Evolutionary conservation across 2,888 invertebrate species (phyloP).

Genomic region (Sinodicranocentrus sp.): DNA sequence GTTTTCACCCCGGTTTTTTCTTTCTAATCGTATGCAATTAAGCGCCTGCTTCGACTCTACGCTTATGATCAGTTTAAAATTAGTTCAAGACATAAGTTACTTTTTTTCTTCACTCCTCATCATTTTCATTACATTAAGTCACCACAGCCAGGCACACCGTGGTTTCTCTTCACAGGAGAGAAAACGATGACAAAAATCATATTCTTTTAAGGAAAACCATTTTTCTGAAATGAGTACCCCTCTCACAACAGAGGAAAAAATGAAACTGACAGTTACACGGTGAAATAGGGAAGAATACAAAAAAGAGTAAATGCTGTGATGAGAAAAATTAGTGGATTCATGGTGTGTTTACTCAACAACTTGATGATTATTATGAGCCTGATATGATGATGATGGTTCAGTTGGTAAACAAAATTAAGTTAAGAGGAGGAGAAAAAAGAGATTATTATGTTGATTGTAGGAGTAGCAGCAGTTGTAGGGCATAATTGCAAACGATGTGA

Average conservation of each 20-base stretch:
- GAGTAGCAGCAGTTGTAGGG: not conserved
- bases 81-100: too few relatives aligned
- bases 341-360: constrained; percentile 7
- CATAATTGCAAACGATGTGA: constrained; percentile 12
- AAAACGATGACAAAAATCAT: too few relatives aligned
- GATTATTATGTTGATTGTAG: not conserved
- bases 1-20: too few relatives aligned
- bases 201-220: too few relatives aligned
- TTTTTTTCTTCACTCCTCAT: too few relatives aligned
- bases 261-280: constrained; percentile 9
- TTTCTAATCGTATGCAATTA: too few relatives aligned
- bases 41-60: too few relatives aligned
- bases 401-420: constrained; percentile 1
- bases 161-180: too few relatives aligned
- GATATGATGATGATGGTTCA: constrained; percentile 7
- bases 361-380: constrained; percentile 30
- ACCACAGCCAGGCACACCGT: too few relatives aligned
- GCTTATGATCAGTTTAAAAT: too few relatives aligned
- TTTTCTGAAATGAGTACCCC: too few relatives aligned
- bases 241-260: not conserved
- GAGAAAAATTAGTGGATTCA: constrained; percentile 17
- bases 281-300: not conserved
- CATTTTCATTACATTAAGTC: too few relatives aligned
- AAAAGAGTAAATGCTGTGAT: not conserved
- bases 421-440: constrained; percentile 4